Evolutionary conservation across 2,113 vertebrate species (phyloP).

Genomic region (Aegithalos caudatus): DNA sequence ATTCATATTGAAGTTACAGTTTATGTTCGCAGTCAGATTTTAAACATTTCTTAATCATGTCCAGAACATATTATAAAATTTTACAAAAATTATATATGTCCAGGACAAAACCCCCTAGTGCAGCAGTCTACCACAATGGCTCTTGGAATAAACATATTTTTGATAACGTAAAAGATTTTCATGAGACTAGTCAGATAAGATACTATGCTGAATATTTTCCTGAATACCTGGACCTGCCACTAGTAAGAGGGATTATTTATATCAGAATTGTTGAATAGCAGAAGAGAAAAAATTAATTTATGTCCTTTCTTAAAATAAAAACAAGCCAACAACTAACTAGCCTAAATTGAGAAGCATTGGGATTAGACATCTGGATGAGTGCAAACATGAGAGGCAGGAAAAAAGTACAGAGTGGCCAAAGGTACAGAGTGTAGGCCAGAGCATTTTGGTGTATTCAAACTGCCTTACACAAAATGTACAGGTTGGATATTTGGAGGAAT

Average conservation of each 20-base stretch:
- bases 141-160: background rate
- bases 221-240: background rate
- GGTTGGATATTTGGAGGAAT: background rate
- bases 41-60: background rate
- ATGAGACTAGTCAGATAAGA: background rate
- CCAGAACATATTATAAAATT: background rate
- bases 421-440: background rate
- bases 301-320: background rate
- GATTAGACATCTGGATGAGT: background rate
- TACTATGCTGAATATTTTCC: background rate
- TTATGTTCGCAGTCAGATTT: background rate
- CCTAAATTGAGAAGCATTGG: background rate
- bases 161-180: background rate
- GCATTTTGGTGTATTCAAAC: background rate
- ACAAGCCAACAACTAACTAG: background rate
- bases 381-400: background rate
- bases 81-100: background rate
- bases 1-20: background rate
- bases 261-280: background rate
- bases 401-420: background rate
- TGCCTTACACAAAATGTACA: background rate
- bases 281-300: rapidly evolving
- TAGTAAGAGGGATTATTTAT: background rate
- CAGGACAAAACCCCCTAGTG: background rate
- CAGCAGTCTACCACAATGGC: background rate